Evolutionary conservation across 2,888 invertebrate species (phyloP).

Genomic region (Campoletis raptor): DNA sequence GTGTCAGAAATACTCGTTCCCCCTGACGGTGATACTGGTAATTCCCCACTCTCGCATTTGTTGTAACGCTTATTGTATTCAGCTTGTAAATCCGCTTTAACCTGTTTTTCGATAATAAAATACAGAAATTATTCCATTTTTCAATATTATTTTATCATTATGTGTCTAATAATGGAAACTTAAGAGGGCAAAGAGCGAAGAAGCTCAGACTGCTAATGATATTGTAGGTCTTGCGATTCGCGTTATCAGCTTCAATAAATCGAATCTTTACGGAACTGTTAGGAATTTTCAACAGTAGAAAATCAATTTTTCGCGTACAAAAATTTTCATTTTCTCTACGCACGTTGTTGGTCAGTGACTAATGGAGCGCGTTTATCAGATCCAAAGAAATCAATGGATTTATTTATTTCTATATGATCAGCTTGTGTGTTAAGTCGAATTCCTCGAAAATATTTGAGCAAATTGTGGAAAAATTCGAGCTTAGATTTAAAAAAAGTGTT

Average conservation of each 20-base stretch:
- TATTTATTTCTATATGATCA: too few relatives aligned
- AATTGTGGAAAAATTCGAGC: too few relatives aligned
- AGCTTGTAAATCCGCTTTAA: conserved; percentile 79
- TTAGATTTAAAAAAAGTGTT: too few relatives aligned
- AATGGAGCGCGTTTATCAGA: too few relatives aligned
- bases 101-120: conserved; percentile 71
- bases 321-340: too few relatives aligned
- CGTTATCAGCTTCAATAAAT: not conserved
- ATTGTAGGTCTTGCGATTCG: not conserved
- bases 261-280: not conserved
- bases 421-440: too few relatives aligned
- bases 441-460: too few relatives aligned
- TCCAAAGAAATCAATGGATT: too few relatives aligned
- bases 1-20: conserved; percentile 81
- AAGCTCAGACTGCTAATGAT: not conserved
- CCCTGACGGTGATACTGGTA: conserved; percentile 80
- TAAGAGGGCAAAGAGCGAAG: too few relatives aligned
- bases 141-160: not conserved
- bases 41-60: conserved; percentile 81
- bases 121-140: not conserved
- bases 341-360: too few relatives aligned
- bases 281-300: not conserved
- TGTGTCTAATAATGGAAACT: not conserved
- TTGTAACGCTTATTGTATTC: conserved; percentile 83
- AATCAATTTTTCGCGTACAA: too few relatives aligned